phyloP scores from a whole-genome alignment of 2,888 invertebrate species.

The Ormyrus rosae region DNA sequence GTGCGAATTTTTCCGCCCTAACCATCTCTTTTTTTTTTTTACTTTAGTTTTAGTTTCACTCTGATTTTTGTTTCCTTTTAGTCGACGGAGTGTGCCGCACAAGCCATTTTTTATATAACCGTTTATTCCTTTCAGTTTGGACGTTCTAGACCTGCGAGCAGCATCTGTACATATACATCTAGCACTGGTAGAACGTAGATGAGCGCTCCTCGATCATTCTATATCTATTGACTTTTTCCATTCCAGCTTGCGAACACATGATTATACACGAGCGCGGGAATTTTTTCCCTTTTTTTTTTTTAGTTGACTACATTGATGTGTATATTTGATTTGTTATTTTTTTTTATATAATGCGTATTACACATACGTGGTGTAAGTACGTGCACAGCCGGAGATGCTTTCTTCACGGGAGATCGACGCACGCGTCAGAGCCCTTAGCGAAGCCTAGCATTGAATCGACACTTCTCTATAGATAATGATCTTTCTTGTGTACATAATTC shows the following conservation, averaged over 20 bases:
- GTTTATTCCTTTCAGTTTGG: constrained; percentile 44
- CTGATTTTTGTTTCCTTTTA: not conserved
- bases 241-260: constrained; percentile 45
- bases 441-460: constrained; percentile 33
- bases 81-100: not conserved
- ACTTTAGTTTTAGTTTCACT: constrained; percentile 2
- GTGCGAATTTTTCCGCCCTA: constrained; percentile 3
- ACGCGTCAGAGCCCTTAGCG: constrained; percentile 46
- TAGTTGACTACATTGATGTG: not conserved
- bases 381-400: constrained; percentile 50
- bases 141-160: constrained; percentile 17
- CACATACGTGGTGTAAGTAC: constrained; percentile 26
- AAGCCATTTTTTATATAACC: not conserved
- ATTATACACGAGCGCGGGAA: constrained; percentile 40
- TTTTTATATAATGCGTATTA: constrained; percentile 5
- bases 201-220: constrained; percentile 24
- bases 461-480: constrained; percentile 12
- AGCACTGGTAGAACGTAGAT: constrained; percentile 33
- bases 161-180: constrained; percentile 15
- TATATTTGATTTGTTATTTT: constrained; percentile 27
- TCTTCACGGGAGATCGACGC: constrained; percentile 55
- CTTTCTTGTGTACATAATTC: constrained; percentile 1
- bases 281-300: constrained; percentile 35
- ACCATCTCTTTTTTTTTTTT: not conserved
- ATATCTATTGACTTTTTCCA: constrained; percentile 3